A percentile compares a stretch with the other conserved stretches of the same genome.
phyloP scores from a whole-genome alignment of 1,140 invertebrate genomes.

The Diabrotica virgifera region DNA sequence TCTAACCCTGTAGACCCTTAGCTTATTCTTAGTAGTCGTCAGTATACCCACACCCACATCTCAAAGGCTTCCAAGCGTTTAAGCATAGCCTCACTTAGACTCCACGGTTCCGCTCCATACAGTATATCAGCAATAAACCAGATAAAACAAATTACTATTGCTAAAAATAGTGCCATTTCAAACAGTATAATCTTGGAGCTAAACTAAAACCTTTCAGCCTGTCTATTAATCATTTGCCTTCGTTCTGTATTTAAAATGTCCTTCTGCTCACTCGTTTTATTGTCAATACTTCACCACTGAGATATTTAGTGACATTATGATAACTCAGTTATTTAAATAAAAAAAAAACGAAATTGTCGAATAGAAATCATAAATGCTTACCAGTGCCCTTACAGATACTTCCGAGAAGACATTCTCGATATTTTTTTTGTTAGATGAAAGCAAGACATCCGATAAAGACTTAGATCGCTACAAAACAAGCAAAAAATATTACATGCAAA shows the following conservation, averaged over 20 bases:
- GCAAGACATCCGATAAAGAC: constrained; percentile 38
- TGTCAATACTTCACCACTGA: background rate
- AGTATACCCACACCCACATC: too few relatives aligned
- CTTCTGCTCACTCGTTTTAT: background rate
- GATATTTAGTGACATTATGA: background rate
- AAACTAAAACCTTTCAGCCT: too few relatives aligned
- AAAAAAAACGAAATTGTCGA: background rate
- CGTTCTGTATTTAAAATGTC: background rate
- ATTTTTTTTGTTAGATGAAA: constrained; percentile 42
- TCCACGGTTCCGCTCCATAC: too few relatives aligned
- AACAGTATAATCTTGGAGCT: too few relatives aligned
- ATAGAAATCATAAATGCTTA: constrained; percentile 47
- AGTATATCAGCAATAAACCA: too few relatives aligned
- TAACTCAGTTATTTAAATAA: background rate
- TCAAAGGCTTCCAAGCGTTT: too few relatives aligned
- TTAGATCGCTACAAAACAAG: constrained; percentile 42
- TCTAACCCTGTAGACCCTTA: too few relatives aligned
- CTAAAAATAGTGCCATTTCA: too few relatives aligned
- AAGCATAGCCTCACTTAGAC: too few relatives aligned
- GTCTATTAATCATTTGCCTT: too few relatives aligned
- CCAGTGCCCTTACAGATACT: constrained; percentile 58
- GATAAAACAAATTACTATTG: too few relatives aligned
- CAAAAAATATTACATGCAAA: constrained; percentile 5
- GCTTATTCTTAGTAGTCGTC: too few relatives aligned
- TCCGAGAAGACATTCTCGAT: constrained; percentile 53